Percentiles rank a stretch among this genome's conserved stretches.
Conservation (phyloP, 2,888 invertebrate species). For the Elegia similella region DNA sequence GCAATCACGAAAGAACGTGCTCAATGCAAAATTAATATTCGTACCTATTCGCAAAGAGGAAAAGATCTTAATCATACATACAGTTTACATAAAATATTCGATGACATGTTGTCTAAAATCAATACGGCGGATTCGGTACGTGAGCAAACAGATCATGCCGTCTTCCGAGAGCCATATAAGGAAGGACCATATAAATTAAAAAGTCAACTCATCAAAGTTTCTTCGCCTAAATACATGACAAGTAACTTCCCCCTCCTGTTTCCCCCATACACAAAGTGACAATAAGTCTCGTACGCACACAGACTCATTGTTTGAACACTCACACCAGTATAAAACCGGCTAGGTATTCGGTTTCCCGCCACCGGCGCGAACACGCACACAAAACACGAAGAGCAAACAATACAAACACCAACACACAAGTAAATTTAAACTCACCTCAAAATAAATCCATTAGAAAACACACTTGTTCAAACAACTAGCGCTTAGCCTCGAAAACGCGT, state of each 20-base stretch:
- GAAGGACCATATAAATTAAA: conserved; percentile 69
- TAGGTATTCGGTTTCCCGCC: conserved; percentile 81
- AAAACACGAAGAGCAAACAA: conserved; percentile 78
- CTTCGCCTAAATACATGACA: conserved; percentile 80
- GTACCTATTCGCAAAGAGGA: background rate
- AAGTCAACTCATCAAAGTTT: conserved; percentile 75
- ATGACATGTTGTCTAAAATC: conserved; percentile 65
- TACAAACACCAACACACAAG: conserved; percentile 80
- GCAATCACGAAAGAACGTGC: background rate
- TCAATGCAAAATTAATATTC: background rate
- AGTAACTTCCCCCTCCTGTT: conserved; percentile 73
- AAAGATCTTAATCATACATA: conserved; percentile 28
- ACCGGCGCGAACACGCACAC: conserved; percentile 77
- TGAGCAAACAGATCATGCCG: conserved; percentile 49
- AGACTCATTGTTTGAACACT: conserved; percentile 64
- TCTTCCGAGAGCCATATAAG: conserved; percentile 50
- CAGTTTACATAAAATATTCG: conserved; percentile 57
- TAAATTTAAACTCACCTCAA: conserved; percentile 82
- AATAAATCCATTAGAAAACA: conserved; percentile 83
- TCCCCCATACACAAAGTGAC: conserved; percentile 77
- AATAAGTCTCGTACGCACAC: conserved; percentile 74
- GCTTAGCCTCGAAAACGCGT: conserved; percentile 81
- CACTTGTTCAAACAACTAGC: conserved; percentile 82
- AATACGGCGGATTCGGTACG: conserved; percentile 51
- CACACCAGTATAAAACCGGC: conserved; percentile 66